Evolutionary conservation across 1,140 invertebrate species (phyloP), one percentile per base, ranked within the genome.

Genomic region (Drosophila pseudoananassae): DNA sequence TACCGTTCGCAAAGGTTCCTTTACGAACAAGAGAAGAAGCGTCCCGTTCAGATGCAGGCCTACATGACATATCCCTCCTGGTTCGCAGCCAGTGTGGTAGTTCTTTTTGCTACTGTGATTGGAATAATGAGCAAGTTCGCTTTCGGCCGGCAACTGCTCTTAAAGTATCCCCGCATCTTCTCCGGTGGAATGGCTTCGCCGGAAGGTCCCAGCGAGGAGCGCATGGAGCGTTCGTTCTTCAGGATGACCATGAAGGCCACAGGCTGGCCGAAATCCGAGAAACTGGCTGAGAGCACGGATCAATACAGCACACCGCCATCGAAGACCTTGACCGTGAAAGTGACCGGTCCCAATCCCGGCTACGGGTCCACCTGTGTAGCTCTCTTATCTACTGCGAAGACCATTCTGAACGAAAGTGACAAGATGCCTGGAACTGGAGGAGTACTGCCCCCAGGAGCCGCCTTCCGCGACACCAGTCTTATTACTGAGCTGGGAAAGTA

Each of bases 351-450:
- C 53, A 96, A 98, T 93, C 95, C 97, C 15, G 97, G 95, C 29
- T 99, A 99, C 93, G 95, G 96, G 5, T 94, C 95, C 1, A 98
- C 98, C 2, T 95, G 95, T 33, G 94, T 94, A n/a, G 93, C 93
- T 50, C 82, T 97, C 63, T 83, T 98, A 2, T 93, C 95, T 56
- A 93, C 95, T 51, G 98, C 95, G 1, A 73, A 97, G 47, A 96
- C 94, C 10, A 93, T 98, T 61, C 92, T 98, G 0, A 94, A 94
- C 38, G 97, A 99, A 91, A 92, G 90, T 52, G 93, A 96, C 50
- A 96, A 96, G 81, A 94, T 98, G 92, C 96, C 97, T 1, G 88
- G 92, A 33, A 92, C 92, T 3, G 91, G 91, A 3, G 91, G 91
- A 14, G 96, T 97, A 92, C 92, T 91, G 3, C 65, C 91, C 1